Evolutionary conservation across 2,113 vertebrate species (phyloP), one percentile per base, ranked within the genome.

Genomic region (Ceratotherium simum): DNA sequence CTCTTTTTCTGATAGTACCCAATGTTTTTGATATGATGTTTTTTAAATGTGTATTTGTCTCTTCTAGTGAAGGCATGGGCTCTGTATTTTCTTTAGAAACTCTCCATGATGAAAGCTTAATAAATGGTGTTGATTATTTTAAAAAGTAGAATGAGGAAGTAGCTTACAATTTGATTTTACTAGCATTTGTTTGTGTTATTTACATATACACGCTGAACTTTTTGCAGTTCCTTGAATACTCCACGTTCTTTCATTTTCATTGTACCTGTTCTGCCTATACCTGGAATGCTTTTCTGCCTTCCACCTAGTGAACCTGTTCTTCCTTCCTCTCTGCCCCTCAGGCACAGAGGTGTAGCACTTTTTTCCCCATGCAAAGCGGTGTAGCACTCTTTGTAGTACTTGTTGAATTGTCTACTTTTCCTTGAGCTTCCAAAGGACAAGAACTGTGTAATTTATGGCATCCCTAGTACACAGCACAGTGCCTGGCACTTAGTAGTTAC

Each of bases 101-200:
- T n/a, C 94, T 88, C 27, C 29, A 31, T 91, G 84, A 69, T 84
- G 9, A 80, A 93, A 89, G 27, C 56, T 84, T 93, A 64, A 75
- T 91, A 95, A 54, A 58, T 97, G 12, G n/a, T 73, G 18, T 82
- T 93, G 65, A 89, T 69, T 96, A 67, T 79, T 97, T 83, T 80
- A 88, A 84, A 92, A 92, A 83, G 33, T 96, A 90, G 70, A 92
- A 95, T 64, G 76, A 96, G n/a, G 87, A 97, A 96, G 73, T 94
- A 94, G 75, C 46, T 97, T 94, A 72, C 20, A 70, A 29, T 94
- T 89, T 93, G 31, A 75, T 72, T 46, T 83, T 88, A 83, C 25
- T 80, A 54, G 62, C 73, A 21, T 79, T 86, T 95, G 42, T 25
- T 87, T 87, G 8, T 84, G 46, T 91, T 85, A 27, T 88, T 90